A percentile compares a stretch with the other conserved stretches of the same genome.
phyloP scores from a whole-genome alignment of 2,113 vertebrate species.

The Sylvia atricapilla region DNA sequence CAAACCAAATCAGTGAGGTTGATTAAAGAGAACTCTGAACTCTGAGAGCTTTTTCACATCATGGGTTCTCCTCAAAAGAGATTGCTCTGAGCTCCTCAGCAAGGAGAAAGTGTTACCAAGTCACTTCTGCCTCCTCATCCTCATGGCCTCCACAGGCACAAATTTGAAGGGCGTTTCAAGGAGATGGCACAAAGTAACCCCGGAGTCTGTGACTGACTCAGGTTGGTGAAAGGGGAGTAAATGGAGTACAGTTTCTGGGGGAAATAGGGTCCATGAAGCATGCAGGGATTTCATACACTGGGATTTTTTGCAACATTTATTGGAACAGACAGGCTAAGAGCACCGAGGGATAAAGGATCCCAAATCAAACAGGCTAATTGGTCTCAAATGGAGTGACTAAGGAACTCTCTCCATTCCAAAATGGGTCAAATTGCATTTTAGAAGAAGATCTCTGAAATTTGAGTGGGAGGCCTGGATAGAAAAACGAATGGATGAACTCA shows the following conservation, averaged over 20 bases:
- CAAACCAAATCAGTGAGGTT: background rate
- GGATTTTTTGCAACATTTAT: slow-evolving; percentile 34
- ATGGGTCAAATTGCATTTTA: slow-evolving; percentile 62
- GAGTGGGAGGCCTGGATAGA: slow-evolving; percentile 55
- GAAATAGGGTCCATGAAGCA: slow-evolving; percentile 15
- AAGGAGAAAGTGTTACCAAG: background rate
- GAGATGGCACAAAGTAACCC: background rate
- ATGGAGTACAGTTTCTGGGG: background rate
- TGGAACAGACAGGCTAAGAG: slow-evolving; percentile 58
- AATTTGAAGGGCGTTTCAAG: slow-evolving; percentile 2
- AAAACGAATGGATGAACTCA: slow-evolving; percentile 59
- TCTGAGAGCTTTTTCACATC: background rate
- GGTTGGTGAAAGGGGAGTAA: background rate
- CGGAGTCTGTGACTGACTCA: background rate
- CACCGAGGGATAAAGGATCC: slow-evolving; percentile 44
- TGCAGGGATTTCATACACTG: slow-evolving; percentile 5
- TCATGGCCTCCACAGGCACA: background rate
- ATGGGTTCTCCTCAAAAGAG: background rate
- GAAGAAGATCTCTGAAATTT: slow-evolving; percentile 64
- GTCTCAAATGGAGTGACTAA: slow-evolving; percentile 65
- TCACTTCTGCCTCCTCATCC: background rate
- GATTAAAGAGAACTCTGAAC: background rate
- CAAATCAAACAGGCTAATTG: slow-evolving; percentile 65
- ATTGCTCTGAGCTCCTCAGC: background rate
- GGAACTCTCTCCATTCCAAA: slow-evolving; percentile 60